Conservation (phyloP, 2,797 vertebrate genomes). For the Sciurus carolinensis region DNA sequence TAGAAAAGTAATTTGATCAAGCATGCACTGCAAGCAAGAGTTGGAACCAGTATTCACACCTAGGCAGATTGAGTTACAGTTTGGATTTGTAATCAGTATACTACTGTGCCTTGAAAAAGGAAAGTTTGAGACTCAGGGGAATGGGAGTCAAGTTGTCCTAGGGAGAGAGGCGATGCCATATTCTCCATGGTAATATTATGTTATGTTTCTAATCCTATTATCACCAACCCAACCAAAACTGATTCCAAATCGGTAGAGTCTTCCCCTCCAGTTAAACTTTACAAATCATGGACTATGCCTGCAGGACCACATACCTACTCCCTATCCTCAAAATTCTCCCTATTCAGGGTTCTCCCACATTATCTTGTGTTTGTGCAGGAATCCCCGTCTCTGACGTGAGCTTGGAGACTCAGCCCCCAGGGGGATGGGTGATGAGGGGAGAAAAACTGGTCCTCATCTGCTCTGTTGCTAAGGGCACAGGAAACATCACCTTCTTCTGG, state of each 20-base stretch:
- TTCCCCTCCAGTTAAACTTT: neutral
- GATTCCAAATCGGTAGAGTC: neutral
- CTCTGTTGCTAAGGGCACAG: slow-evolving; percentile 38
- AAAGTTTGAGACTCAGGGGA: neutral
- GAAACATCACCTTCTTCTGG: slow-evolving; percentile 80
- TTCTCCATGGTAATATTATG: neutral
- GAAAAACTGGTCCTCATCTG: slow-evolving; percentile 75
- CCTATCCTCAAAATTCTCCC: neutral
- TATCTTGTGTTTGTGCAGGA: slow-evolving; percentile 50
- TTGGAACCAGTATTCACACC: neutral
- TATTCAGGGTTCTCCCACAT: neutral
- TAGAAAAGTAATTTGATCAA: slow-evolving; percentile 12
- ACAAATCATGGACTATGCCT: neutral
- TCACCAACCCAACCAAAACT: neutral
- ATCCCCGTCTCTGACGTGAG: slow-evolving; percentile 67
- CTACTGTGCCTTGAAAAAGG: neutral
- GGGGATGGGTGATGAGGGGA: slow-evolving; percentile 62
- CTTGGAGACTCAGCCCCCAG: slow-evolving; percentile 64
- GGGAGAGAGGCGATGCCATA: neutral
- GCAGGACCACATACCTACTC: neutral
- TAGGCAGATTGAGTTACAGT: neutral
- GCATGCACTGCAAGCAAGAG: neutral
- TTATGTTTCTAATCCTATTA: neutral
- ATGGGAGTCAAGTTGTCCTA: neutral
- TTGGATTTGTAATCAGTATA: too few relatives aligned